phyloP scores from a whole-genome alignment of 2,888 invertebrate genomes.

The Parelbella ahira region DNA sequence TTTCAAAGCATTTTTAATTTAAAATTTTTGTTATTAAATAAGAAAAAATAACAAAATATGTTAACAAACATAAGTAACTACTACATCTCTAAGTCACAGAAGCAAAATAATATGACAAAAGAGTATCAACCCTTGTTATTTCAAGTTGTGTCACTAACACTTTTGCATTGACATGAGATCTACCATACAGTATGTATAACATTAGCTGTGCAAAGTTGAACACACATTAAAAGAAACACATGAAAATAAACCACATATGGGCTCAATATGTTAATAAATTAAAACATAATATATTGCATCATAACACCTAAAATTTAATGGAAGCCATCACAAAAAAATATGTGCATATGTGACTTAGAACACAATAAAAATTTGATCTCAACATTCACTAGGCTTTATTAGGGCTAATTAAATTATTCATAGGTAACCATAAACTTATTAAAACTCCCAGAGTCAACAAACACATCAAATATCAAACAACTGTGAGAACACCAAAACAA shows the following conservation, averaged over 20 bases:
- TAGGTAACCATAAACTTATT: constrained; percentile 54
- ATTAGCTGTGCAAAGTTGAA: constrained; percentile 16
- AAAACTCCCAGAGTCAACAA: constrained; percentile 32
- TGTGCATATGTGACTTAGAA: constrained; percentile 61
- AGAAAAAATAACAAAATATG: constrained; percentile 74
- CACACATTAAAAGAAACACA: no score
- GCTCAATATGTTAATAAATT: no score
- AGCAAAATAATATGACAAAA: constrained; percentile 36
- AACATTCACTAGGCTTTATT: constrained; percentile 46
- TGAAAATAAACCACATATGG: no score
- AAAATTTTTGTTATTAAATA: constrained; percentile 61
- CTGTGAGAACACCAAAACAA: constrained; percentile 34
- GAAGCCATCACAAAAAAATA: constrained; percentile 28
- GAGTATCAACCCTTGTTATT: no score
- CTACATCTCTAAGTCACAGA: constrained; percentile 63
- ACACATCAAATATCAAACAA: constrained; percentile 28
- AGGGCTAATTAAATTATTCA: no score
- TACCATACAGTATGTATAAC: constrained; percentile 2
- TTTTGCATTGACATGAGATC: constrained; percentile 20
- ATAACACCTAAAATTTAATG: no score
- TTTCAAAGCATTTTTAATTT: constrained; percentile 68
- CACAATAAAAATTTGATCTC: constrained; percentile 55
- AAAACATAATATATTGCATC: no score
- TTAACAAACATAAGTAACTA: constrained; percentile 72
- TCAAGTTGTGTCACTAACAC: no score